These are phyloP conservation scores for Drosophila oshimai DNA, from an alignment of 1,140 invertebrate species.

Conservation along the genomic window DNA sequence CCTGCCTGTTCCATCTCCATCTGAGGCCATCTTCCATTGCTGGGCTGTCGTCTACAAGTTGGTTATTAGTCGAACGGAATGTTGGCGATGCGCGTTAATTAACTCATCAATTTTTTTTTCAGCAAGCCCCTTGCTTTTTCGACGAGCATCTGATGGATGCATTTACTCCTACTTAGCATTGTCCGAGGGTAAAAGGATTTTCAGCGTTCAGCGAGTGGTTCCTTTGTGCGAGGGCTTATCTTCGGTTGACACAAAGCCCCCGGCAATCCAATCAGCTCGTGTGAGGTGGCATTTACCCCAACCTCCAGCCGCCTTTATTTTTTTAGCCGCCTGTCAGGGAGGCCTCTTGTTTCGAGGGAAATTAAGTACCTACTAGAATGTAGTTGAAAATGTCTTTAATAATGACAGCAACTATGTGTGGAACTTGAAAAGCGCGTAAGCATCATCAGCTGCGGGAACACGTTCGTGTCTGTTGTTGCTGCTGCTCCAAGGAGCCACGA, in stretches of 20 bases:
- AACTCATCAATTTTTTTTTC: constrained; percentile 77
- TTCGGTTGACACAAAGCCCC: constrained; percentile 51
- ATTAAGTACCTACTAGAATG: constrained; percentile 81
- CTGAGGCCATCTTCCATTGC: constrained; percentile 34
- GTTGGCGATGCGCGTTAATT: constrained; percentile 80
- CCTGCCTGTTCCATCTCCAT: constrained; percentile 2
- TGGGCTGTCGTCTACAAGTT: constrained; percentile 71
- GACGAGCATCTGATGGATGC: constrained; percentile 18
- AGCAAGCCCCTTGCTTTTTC: constrained; percentile 13
- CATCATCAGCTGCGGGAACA: constrained; percentile 66
- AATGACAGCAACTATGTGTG: constrained; percentile 82
- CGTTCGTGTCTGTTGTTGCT: constrained; percentile 40
- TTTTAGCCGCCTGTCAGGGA: constrained; percentile 12
- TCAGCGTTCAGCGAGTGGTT: constrained; percentile 27
- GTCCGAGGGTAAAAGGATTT: constrained; percentile 56
- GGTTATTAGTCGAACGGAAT: constrained; percentile 80
- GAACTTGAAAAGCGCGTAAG: constrained; percentile 82
- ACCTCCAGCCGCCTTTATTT: neutral
- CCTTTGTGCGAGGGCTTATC: constrained; percentile 26
- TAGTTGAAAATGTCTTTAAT: constrained; percentile 82
- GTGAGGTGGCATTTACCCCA: constrained; percentile 34
- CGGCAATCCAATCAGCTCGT: constrained; percentile 56
- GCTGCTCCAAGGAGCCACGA: too few relatives aligned
- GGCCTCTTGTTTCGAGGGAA: constrained; percentile 54
- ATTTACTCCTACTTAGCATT: constrained; percentile 52